Conservation (phyloP, 2,113 vertebrate genomes). For the Rhineura floridana region DNA sequence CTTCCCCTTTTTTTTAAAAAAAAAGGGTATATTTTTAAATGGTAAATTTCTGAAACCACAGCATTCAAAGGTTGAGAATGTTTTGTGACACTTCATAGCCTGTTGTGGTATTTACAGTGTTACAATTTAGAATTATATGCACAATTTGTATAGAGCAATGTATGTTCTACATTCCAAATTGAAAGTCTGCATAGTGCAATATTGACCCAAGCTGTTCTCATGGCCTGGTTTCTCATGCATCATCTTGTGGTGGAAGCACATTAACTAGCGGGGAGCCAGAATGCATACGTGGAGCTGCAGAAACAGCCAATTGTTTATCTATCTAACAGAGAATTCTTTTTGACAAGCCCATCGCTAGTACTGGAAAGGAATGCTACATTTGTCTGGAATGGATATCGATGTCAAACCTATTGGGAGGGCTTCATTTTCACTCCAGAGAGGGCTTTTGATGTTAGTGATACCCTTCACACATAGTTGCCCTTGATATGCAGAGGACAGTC, state of each 20-base stretch:
- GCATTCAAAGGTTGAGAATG: neutral
- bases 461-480: neutral
- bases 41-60: neutral
- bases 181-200: neutral
- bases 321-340: neutral
- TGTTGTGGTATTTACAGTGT: neutral
- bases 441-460: conserved; percentile 34
- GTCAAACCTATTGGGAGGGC: neutral
- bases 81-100: neutral
- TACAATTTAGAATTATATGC: neutral
- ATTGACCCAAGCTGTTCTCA: neutral
- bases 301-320: neutral
- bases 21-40: no score
- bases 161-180: neutral
- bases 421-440: conserved; percentile 8
- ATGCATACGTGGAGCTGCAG: neutral
- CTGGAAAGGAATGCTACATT: conserved; percentile 12
- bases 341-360: neutral
- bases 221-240: neutral
- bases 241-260: neutral
- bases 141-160: conserved; percentile 6
- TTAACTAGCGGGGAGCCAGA: neutral
- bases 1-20: neutral
- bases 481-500: neutral
- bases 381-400: conserved; percentile 4